Conservation (phyloP, 1,140 invertebrate genomes). For the Luehdorfia chinensis region DNA sequence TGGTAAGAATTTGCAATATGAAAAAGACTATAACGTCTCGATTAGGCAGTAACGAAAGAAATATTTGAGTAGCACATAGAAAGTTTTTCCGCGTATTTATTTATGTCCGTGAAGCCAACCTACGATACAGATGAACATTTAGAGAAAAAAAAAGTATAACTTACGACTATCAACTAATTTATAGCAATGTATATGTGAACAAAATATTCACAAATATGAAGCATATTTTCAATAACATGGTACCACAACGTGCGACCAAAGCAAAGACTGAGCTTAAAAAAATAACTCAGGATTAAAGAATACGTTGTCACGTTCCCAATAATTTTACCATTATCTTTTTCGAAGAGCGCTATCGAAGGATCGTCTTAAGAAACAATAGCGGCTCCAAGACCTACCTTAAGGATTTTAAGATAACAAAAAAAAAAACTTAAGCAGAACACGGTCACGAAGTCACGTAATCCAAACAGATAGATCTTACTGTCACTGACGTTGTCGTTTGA, state of each 20-base stretch:
- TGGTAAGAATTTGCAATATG: no score
- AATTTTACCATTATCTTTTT: constrained; percentile 16
- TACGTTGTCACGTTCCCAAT: constrained; percentile 9
- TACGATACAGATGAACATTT: no score
- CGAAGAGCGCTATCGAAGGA: constrained; percentile 19
- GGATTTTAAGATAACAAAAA: constrained; percentile 45
- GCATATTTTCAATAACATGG: no score
- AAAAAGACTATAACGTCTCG: no score
- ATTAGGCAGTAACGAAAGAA: no score
- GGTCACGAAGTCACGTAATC: constrained; percentile 56
- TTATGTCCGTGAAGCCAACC: no score
- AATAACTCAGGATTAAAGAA: constrained; percentile 14
- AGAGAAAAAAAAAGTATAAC: no score
- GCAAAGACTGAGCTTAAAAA: background rate
- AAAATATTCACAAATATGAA: no score
- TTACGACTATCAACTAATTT: no score
- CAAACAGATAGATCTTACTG: constrained; percentile 62
- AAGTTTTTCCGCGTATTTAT: no score
- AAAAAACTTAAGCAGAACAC: constrained; percentile 47
- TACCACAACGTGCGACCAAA: background rate
- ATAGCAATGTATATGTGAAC: no score
- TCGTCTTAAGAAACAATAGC: constrained; percentile 37
- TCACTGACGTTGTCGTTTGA: constrained; percentile 37
- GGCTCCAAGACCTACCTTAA: constrained; percentile 43
- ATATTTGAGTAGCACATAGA: no score